Evolutionary conservation across 2,113 vertebrate species (phyloP).

Genomic region (Manacus vitellinus): DNA sequence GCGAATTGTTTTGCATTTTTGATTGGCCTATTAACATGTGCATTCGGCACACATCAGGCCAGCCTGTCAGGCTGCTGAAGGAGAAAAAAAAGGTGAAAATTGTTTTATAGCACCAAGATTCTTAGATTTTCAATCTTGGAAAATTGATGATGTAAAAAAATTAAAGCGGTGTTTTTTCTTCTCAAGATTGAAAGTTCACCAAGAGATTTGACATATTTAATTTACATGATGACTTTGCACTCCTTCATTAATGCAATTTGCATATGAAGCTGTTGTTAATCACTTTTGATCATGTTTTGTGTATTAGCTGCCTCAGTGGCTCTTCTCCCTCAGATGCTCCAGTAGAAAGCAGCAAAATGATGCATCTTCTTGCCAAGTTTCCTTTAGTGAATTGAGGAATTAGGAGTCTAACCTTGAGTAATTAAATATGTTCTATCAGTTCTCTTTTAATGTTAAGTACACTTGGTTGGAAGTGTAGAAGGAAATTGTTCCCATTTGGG

Average conservation of each 20-base stretch:
- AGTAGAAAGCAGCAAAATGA: slow-evolving; percentile 84
- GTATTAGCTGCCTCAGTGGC: slow-evolving; percentile 89
- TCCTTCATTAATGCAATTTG: slow-evolving; percentile 97
- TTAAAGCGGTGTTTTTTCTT: slow-evolving; percentile 90
- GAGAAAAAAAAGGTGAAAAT: slow-evolving; percentile 90
- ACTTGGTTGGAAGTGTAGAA: slow-evolving; percentile 81
- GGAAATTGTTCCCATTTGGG: slow-evolving; percentile 81
- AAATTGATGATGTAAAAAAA: slow-evolving; percentile 92
- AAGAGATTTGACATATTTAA: slow-evolving; percentile 99
- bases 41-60: slow-evolving; percentile 95
- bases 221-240: slow-evolving; percentile 98
- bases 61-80: slow-evolving; percentile 93
- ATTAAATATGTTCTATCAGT: slow-evolving; percentile 87
- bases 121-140: slow-evolving; percentile 84
- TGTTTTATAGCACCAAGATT: slow-evolving; percentile 87
- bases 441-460: slow-evolving; percentile 85
- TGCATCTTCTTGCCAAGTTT: slow-evolving; percentile 86
- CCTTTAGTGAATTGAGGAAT: slow-evolving; percentile 88
- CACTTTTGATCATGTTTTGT: slow-evolving; percentile 94
- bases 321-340: slow-evolving; percentile 85
- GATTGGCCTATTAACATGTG: slow-evolving; percentile 99
- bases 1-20: slow-evolving; percentile 99
- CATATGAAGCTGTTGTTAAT: slow-evolving; percentile 93
- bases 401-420: slow-evolving; percentile 86
- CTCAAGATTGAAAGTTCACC: slow-evolving; percentile 94